These are phyloP conservation scores for Lepidurus couesii DNA, from an alignment of 1,140 invertebrate genomes.

Conservation along the genomic window DNA sequence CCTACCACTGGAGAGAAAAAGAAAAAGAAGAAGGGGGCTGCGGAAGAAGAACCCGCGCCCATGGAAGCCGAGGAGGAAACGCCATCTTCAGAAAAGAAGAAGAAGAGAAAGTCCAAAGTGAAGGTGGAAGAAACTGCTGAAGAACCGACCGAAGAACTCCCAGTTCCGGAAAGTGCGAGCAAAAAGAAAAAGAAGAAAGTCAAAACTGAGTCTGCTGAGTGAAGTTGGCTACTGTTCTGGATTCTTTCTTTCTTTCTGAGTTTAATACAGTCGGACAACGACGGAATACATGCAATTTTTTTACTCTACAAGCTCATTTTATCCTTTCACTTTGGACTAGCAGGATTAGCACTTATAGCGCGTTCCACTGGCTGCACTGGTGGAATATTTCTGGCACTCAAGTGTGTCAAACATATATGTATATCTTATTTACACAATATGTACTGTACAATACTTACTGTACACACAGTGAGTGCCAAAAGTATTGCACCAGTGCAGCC, in stretches of 20 bases:
- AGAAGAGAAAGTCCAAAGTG: conserved; percentile 42
- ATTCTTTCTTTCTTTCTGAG: neutral
- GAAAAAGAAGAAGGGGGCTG: conserved; percentile 41
- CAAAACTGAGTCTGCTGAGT: neutral
- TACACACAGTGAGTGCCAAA: no score
- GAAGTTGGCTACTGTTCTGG: neutral
- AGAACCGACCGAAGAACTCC: neutral
- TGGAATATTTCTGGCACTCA: no score
- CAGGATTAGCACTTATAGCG: no score
- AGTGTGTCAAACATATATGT: no score
- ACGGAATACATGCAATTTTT: no score
- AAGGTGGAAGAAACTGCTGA: conserved; percentile 37
- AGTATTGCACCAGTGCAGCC: no score
- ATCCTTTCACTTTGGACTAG: no score
- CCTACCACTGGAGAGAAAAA: conserved; percentile 41
- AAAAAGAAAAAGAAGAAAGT: conserved; percentile 8
- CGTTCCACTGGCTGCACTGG: no score
- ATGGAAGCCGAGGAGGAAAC: conserved; percentile 37
- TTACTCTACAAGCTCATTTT: no score
- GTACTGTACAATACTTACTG: no score
- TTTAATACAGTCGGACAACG: neutral
- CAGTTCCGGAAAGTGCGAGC: neutral
- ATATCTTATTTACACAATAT: no score
- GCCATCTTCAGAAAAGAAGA: conserved; percentile 38
- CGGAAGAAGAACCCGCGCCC: conserved; percentile 38